Evolutionary conservation across 2,113 vertebrate genomes (phyloP).

Genomic region (Melierax canorus): DNA sequence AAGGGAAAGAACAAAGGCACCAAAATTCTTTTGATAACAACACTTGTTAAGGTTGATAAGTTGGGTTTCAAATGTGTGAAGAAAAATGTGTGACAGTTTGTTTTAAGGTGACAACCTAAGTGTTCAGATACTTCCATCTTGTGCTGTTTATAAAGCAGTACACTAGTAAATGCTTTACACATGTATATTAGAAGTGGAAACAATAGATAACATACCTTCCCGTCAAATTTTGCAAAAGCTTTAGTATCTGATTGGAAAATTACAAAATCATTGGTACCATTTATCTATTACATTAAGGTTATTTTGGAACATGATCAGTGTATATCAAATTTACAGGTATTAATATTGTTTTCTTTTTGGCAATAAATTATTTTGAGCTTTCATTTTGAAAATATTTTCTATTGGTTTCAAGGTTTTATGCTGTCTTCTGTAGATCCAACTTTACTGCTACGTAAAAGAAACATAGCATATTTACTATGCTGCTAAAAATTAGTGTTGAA

Average conservation of each 20-base stretch:
- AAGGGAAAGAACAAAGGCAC: constrained; percentile 90
- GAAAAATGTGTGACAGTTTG: constrained; percentile 83
- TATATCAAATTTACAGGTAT: not conserved
- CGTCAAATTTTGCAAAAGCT: not conserved
- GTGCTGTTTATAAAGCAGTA: constrained; percentile 63
- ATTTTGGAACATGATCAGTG: not conserved
- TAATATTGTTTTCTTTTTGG: not conserved
- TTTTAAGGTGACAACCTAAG: constrained; percentile 84
- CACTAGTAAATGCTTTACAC: constrained; percentile 49
- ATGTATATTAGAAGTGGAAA: constrained; percentile 40
- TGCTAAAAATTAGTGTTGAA: not conserved
- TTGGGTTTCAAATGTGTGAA: constrained; percentile 83
- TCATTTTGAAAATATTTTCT: not conserved
- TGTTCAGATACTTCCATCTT: constrained; percentile 77
- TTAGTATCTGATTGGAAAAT: not conserved
- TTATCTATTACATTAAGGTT: constrained; percentile 1
- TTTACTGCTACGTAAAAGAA: not conserved
- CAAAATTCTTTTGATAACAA: constrained; percentile 84
- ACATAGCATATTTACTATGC: not conserved
- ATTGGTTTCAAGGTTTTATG: not conserved
- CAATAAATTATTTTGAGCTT: not conserved
- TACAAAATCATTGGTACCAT: not conserved
- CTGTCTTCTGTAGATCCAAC: not conserved
- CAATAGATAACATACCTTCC: constrained; percentile 26
- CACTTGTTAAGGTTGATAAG: constrained; percentile 90